These are phyloP conservation scores for Orestias chungarensis DNA, from an alignment of 2,797 vertebrate genomes.

Conservation along the genomic window DNA sequence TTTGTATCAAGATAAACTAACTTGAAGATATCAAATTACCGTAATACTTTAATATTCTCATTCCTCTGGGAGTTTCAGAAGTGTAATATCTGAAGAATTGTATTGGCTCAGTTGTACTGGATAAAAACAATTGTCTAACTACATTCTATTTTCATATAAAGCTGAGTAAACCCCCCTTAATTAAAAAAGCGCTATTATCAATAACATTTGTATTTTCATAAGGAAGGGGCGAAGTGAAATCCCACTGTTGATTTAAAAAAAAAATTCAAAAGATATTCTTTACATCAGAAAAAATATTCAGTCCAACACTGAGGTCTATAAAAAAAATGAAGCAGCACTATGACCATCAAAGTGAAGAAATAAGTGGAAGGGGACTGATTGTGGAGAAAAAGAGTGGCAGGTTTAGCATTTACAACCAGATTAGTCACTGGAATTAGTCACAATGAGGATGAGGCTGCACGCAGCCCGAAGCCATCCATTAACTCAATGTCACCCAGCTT, in stretches of 20 bases:
- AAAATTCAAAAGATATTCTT: background rate
- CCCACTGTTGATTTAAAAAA: background rate
- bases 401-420: conserved; percentile 67
- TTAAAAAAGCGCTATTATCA: background rate
- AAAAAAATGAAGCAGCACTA: conserved; percentile 41
- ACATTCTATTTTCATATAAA: background rate
- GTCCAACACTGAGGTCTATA: conserved; percentile 14
- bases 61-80: background rate
- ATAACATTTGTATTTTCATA: background rate
- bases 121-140: background rate
- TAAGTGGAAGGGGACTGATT: conserved; percentile 32
- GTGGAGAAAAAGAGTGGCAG: conserved; percentile 47
- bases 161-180: background rate
- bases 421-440: conserved; percentile 74
- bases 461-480: conserved; percentile 53
- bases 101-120: background rate
- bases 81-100: background rate
- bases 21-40: background rate
- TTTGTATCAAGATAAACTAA: background rate
- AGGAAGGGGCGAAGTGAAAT: background rate
- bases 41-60: background rate
- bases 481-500: conserved; percentile 44
- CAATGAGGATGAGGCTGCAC: conserved; percentile 47
- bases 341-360: conserved; percentile 46
- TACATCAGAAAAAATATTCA: background rate